Percentiles rank a stretch among this genome's conserved stretches.
Conservation (phyloP, 2,888 invertebrate genomes). For the Cetonia aurata region DNA sequence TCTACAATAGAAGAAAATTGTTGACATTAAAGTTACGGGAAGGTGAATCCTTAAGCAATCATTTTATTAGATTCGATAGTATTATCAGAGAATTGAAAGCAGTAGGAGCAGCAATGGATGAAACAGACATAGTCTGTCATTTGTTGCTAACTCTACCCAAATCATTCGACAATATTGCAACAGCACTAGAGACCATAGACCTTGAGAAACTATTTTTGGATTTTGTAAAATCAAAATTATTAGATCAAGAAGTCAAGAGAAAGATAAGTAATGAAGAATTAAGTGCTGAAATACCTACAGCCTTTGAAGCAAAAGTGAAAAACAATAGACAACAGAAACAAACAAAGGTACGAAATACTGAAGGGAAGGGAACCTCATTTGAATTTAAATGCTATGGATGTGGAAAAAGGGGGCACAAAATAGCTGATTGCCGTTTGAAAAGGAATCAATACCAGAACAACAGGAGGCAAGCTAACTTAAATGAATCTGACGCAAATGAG, state of each 20-base stretch:
- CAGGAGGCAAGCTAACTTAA: not conserved
- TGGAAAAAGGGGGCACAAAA: not conserved
- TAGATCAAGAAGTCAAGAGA: constrained; percentile 32
- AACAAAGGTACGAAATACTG: no score
- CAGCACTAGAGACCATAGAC: constrained; percentile 47
- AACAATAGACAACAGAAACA: no score
- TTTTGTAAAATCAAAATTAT: constrained; percentile 37
- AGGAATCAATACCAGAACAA: no score
- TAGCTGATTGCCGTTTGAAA: not conserved
- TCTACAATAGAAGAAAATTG: constrained; percentile 44
- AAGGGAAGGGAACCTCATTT: no score
- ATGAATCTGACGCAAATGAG: not conserved
- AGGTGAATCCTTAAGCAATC: constrained; percentile 42
- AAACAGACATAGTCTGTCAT: constrained; percentile 44
- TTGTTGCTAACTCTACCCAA: constrained; percentile 44
- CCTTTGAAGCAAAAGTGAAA: no score
- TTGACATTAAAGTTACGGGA: no score
- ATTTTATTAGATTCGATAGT: constrained; percentile 42
- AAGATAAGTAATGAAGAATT: not conserved
- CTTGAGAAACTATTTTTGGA: constrained; percentile 38
- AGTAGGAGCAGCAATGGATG: constrained; percentile 40
- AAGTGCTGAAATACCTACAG: no score
- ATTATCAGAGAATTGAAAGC: constrained; percentile 42
- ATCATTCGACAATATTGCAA: constrained; percentile 46
- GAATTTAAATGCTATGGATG: no score